phyloP scores from a whole-genome alignment of 2,113 vertebrate species.

The Phalacrocorax brasilianus region DNA sequence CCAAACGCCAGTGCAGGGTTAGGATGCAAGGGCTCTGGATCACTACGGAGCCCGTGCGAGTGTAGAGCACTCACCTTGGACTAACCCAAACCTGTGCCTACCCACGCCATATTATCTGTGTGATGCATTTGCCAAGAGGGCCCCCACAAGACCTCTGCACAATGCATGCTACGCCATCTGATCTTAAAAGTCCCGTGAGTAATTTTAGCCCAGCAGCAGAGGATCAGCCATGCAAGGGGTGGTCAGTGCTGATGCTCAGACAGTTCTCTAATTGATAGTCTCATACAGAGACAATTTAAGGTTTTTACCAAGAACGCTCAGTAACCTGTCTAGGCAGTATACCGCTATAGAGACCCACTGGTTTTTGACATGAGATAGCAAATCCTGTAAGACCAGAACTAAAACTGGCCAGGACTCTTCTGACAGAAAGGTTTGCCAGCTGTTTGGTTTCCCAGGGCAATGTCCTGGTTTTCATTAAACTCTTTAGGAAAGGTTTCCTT shows the following conservation, averaged over 20 bases:
- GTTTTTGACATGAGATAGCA: background rate
- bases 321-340: background rate
- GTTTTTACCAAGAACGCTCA: background rate
- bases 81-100: background rate
- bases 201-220: background rate
- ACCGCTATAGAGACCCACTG: background rate
- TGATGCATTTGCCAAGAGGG: background rate
- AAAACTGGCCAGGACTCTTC: background rate
- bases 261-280: background rate
- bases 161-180: background rate
- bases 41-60: rapidly evolving
- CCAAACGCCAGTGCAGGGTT: background rate
- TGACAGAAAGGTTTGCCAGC: background rate
- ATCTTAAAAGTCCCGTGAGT: background rate
- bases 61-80: background rate
- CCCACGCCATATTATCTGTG: background rate
- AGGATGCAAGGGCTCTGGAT: background rate
- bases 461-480: background rate
- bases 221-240: background rate
- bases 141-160: background rate
- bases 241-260: background rate
- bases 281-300: background rate
- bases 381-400: background rate
- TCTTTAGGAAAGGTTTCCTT: background rate
- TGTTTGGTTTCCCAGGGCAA: background rate